Evolutionary conservation across 2,888 invertebrate species (phyloP).

Genomic region (Alloscopus bannaensis): DNA sequence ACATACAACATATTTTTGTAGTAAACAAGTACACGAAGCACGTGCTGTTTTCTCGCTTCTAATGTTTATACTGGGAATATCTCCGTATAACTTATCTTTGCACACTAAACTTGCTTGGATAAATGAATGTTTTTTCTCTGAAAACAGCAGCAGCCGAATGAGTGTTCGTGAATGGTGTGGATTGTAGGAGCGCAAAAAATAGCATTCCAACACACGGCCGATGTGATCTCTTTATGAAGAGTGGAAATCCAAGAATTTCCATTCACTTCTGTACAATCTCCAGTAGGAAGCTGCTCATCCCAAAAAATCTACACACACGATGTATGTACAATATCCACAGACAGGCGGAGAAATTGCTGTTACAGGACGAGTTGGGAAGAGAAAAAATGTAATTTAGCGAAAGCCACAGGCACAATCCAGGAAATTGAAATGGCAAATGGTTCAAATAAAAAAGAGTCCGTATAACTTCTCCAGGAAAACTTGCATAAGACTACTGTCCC

Average conservation of each 20-base stretch:
- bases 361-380: no score
- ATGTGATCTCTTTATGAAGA: no score
- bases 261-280: neutral
- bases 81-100: no score
- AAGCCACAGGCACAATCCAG: constrained; percentile 28
- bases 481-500: no score
- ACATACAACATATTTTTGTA: no score
- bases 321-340: neutral
- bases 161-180: neutral
- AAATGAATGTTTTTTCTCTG: neutral
- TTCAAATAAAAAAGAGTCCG: constrained; percentile 2
- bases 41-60: no score
- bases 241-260: no score
- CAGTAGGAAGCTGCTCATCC: neutral
- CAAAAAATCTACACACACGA: no score
- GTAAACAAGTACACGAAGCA: no score
- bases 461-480: no score
- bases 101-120: neutral
- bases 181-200: neutral
- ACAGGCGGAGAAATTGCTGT: constrained; percentile 14
- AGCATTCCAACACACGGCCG: neutral
- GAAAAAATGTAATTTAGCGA: constrained; percentile 17
- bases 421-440: constrained; percentile 29
- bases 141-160: neutral
- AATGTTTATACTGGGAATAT: no score